These are phyloP conservation scores for Frankliniella intonsa DNA, from an alignment of 2,888 invertebrate species.

Conservation along the genomic window DNA sequence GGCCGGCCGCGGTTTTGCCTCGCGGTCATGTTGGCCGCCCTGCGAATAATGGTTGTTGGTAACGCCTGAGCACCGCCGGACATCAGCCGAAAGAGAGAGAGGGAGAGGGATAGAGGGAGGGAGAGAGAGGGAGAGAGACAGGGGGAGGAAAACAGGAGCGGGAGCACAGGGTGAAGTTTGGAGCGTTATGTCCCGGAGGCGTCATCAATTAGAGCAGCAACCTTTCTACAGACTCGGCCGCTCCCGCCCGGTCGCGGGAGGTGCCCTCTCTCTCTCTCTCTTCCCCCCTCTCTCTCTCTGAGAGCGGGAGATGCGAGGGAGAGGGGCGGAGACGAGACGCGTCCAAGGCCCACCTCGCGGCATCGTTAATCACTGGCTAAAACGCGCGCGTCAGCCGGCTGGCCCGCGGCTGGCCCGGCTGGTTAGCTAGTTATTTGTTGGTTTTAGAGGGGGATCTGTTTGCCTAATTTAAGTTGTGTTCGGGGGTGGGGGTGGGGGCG, in stretches of 20 bases:
- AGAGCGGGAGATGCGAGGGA: neutral
- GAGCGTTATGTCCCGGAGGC: too few species aligned
- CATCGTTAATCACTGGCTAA: constrained; percentile 4
- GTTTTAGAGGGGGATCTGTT: constrained; percentile 1
- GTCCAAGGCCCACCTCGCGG: neutral
- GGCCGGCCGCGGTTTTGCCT: too few species aligned
- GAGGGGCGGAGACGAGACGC: neutral
- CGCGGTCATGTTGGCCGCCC: too few species aligned
- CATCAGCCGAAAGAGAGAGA: too few species aligned
- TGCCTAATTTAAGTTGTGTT: constrained; percentile 15
- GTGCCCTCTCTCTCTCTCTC: neutral
- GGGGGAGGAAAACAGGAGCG: too few species aligned
- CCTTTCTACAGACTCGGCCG: too few species aligned
- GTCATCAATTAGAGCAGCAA: too few species aligned
- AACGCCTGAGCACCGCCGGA: too few species aligned
- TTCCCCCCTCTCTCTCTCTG: neutral
- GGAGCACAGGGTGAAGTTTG: too few species aligned
- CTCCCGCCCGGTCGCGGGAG: neutral
- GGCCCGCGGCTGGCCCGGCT: neutral
- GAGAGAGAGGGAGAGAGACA: too few species aligned
- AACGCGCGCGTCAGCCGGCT: neutral
- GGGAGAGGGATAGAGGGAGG: too few species aligned
- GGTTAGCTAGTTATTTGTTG: constrained; percentile 7
- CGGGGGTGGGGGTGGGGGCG: neutral
- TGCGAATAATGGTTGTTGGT: too few species aligned